Percentiles rank a stretch among this genome's conserved stretches.
Conservation (phyloP, 1,140 invertebrate genomes). For the Paracyclopina nana region DNA sequence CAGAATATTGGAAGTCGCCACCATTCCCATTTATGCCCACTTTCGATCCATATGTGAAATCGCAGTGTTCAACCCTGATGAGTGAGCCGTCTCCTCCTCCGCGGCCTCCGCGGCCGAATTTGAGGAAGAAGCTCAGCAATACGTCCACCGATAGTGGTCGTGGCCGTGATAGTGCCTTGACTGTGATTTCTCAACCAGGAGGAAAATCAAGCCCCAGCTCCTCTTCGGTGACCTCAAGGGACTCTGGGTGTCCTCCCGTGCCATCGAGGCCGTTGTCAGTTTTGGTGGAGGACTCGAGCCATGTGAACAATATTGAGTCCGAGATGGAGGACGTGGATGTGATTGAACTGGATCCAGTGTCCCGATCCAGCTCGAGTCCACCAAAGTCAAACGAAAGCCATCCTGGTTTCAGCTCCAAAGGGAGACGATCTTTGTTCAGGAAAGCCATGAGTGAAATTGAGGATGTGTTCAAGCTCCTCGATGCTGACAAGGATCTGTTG, state of each 20-base stretch:
- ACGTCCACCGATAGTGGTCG: neutral
- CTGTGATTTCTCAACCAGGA: neutral
- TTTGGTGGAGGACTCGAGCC: neutral
- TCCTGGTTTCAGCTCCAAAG: constrained; percentile 15
- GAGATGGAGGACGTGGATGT: too few species aligned
- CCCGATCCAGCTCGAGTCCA: neutral
- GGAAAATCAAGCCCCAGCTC: constrained; percentile 15
- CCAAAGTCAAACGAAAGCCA: neutral
- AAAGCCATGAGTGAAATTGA: constrained; percentile 68
- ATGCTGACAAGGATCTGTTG: constrained; percentile 56
- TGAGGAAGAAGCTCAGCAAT: neutral
- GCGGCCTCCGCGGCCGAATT: neutral
- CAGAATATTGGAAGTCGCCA: neutral
- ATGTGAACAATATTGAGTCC: neutral
- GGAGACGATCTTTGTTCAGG: constrained; percentile 15
- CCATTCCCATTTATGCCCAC: neutral
- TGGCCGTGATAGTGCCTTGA: neutral
- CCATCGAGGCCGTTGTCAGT: neutral
- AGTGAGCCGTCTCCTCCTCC: neutral
- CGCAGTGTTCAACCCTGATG: neutral
- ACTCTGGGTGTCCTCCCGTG: constrained; percentile 9
- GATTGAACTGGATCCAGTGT: too few species aligned
- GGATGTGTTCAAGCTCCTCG: constrained; percentile 53
- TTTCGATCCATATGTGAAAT: neutral
- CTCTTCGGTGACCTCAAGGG: constrained; percentile 13